Evolutionary conservation across 2,797 vertebrate genomes (phyloP), one percentile per base, ranked within the genome.

Genomic region (Diglossa cyanea): DNA sequence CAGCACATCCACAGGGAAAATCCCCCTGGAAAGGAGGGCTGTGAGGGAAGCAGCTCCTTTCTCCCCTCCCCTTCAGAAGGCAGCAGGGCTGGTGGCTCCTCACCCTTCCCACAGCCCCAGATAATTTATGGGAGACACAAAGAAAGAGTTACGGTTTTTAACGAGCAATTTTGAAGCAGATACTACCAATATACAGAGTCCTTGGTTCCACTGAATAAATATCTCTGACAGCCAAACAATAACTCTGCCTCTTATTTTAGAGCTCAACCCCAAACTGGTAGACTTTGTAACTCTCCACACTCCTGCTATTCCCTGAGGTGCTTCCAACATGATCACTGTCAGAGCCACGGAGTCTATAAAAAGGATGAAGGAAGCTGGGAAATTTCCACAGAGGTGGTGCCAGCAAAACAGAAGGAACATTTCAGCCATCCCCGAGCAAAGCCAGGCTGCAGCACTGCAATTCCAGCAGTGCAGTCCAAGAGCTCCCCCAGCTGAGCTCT

Each of bases 261-360:
- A 94, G 88, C 85, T 92, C 84, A 87, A 44, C 33, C 74, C 94
- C 93, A 93, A 93, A 79, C 44, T 13, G 63, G 90, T 74, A 60
- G 93, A 90, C 90, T 96, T 78, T 5, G 48, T 93, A 96, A 94
- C 91, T 94, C 86, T 94, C 66, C 75, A 72, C 67, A 58, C 93
- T 95, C 63, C 83, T 62, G 76, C 79, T 82, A 72, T 65, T 95
- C 95, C 96, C 95, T 0, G 26, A 96, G 91, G 93, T 90, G 87
- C 88, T 87, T 90, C 84, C 88, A 84, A 84, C 93, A 94, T 91
- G 90, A 97, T 97, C 96, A 78, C 95, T 91, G 90, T 86, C 93
- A 94, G 95, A 95, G 84, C 17, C 75, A 82, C 82, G 9, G 66
- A 96, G 96, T 96, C 96, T 96, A 94, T 97, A 96, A 97, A 97